Evolutionary conservation across 2,797 vertebrate genomes (phyloP), one percentile per base, ranked within the genome.

Genomic region (Astyanax mexicanus): DNA sequence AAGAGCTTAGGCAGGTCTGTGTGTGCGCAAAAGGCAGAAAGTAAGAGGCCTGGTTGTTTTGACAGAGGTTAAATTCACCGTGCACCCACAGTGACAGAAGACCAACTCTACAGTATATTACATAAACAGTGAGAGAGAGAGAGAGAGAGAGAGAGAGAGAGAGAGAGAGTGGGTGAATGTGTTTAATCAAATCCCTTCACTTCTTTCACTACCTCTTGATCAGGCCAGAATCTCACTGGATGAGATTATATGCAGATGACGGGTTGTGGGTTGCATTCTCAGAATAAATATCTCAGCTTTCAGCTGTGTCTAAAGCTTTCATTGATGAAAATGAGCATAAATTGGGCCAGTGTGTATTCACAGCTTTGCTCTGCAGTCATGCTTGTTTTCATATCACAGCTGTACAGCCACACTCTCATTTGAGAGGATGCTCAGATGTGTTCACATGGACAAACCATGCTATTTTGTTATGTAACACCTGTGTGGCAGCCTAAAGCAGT

Each of bases 31-130:
- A n/a, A n/a, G n/a, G n/a, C n/a, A n/a, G n/a, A 35, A 29, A 6
- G 27, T 21, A 29, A 45, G 58, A 52, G n/a, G 32, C 19, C 10
- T 77, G 6, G 45, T 40, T 77, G 74, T 64, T 51, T 45, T 65
- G 68, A 72, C 75, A 77, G 40, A 71, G 40, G 69, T 58, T 66
- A 40, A 38, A 72, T 57, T 58, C 49, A 57, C 12, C 8, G 17
- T 38, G 45, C n/a, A 23, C 37, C 49, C 11, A 6, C 55, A 29
- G 25, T 25, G 45, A 70, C 35, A 7, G 42, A 66, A 3, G 23
- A 76, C 42, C 38, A 9, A 25, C 44, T 21, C 45, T 35, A n/a
- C 45, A 27, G 42, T 42, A 11, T 19, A 32, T 69, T 77, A 77
- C 8, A 42, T 54, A 77, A 70, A 45, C 44, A 11, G 32, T 52